phyloP scores from a whole-genome alignment of 30 jellyfish, hydroid and myxozoan genomes.

The Turritopsis dohrnii region DNA sequence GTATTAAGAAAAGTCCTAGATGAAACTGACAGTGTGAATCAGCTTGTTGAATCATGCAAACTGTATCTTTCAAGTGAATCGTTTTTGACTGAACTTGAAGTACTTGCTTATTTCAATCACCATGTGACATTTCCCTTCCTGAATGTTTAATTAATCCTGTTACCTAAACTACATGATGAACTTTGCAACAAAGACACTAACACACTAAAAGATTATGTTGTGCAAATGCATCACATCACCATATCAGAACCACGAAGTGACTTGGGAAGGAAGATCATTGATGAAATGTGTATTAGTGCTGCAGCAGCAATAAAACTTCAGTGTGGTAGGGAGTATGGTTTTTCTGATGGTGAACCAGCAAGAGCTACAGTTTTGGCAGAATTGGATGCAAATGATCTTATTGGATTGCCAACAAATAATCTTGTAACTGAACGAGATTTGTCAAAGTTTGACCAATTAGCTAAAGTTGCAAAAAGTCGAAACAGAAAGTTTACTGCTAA shows the following conservation, averaged over 20 bases:
- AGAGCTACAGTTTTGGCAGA: not conserved
- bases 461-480: not conserved
- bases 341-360: not conserved
- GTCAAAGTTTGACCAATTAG: not conserved
- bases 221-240: not conserved
- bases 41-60: slow-evolving; percentile 8
- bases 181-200: not conserved
- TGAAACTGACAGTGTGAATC: not conserved
- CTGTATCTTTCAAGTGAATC: not conserved
- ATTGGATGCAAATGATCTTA: not conserved
- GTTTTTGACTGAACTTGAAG: slow-evolving; percentile 3
- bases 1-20: not conserved
- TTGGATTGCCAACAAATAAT: slow-evolving; percentile 7
- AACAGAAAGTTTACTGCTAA: slow-evolving; percentile 11
- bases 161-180: not conserved
- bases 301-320: not conserved
- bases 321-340: slow-evolving; percentile 5
- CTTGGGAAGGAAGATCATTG: not conserved
- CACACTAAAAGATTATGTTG: not conserved
- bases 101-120: slow-evolving; percentile 7
- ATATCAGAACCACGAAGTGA: not conserved
- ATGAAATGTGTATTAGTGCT: not conserved
- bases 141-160: no score
- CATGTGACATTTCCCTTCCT: slow-evolving; percentile 1
- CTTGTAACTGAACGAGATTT: not conserved